Evolutionary conservation across 1,140 invertebrate species (phyloP).

Genomic region (Babylonia areolata): DNA sequence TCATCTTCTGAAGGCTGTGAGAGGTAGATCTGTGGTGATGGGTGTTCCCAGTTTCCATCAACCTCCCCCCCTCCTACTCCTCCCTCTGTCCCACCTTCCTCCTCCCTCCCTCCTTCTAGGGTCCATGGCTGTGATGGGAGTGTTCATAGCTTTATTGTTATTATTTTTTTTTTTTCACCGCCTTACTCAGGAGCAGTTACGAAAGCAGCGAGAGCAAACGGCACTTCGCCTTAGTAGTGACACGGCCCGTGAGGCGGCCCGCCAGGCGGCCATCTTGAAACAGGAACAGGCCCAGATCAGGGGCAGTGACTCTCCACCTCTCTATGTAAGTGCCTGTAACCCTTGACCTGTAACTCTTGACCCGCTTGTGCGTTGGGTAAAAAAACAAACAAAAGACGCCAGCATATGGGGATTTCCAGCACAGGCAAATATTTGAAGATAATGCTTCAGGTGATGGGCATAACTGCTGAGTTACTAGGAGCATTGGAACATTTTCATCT

Average conservation of each 20-base stretch:
- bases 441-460: too few species aligned
- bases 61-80: too few species aligned
- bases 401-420: neutral
- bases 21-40: too few species aligned
- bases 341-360: neutral
- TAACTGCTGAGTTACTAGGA: too few species aligned
- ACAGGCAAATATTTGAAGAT: neutral
- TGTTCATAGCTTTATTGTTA: neutral
- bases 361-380: neutral
- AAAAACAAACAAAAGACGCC: too few species aligned
- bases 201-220: slow-evolving; percentile 78
- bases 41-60: too few species aligned
- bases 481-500: too few species aligned
- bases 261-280: slow-evolving; percentile 45
- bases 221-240: slow-evolving; percentile 29
- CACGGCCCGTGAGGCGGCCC: slow-evolving; percentile 34
- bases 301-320: slow-evolving; percentile 41
- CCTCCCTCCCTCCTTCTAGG: too few species aligned
- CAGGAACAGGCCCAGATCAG: slow-evolving; percentile 55
- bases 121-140: too few species aligned
- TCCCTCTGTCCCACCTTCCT: too few species aligned
- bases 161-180: slow-evolving; percentile 47
- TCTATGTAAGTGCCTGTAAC: neutral
- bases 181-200: slow-evolving; percentile 71
- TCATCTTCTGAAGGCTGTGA: too few species aligned